phyloP scores from a whole-genome alignment of 2,888 invertebrate species.

The Drosophila nigricruria region DNA sequence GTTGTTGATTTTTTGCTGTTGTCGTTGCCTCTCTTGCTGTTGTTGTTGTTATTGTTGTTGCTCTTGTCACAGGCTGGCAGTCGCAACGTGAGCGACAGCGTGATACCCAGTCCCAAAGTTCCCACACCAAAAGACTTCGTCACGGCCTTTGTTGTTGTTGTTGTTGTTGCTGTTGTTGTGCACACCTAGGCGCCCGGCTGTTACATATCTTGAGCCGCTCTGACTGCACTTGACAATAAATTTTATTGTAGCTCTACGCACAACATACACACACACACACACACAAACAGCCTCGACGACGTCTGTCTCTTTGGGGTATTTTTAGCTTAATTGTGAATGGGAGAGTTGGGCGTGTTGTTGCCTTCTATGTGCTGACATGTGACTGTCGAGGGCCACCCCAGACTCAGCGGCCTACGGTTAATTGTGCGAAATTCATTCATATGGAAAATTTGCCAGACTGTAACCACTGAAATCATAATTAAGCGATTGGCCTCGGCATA shows the following conservation, averaged over 20 bases:
- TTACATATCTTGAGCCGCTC: conserved; percentile 60
- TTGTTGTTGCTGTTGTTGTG: conserved; percentile 20
- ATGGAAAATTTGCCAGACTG: conserved; percentile 77
- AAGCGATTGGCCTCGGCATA: conserved; percentile 50
- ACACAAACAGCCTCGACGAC: conserved; percentile 8
- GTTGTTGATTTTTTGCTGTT: conserved; percentile 71
- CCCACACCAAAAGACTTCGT: conserved; percentile 29
- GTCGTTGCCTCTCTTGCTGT: conserved; percentile 7
- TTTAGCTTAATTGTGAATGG: conserved; percentile 78
- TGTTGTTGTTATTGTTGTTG: conserved; percentile 19
- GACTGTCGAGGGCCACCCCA: conserved; percentile 38
- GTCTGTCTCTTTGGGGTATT: conserved; percentile 57
- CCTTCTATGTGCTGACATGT: conserved; percentile 66
- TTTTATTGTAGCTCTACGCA: conserved; percentile 67
- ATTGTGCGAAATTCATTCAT: conserved; percentile 78
- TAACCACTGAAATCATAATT: conserved; percentile 73
- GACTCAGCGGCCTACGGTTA: conserved; percentile 36
- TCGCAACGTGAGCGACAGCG: conserved; percentile 69
- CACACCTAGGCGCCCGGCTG: conserved; percentile 48
- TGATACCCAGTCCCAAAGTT: conserved; percentile 49
- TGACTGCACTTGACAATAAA: conserved; percentile 80
- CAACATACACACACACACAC: conserved; percentile 10
- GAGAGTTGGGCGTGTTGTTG: conserved; percentile 45
- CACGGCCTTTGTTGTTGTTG: conserved; percentile 19
- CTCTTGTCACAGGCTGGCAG: conserved; percentile 57